These are phyloP conservation scores for Trypoxylon attenuatum DNA, from an alignment of 2,888 invertebrate genomes.

Conservation along the genomic window DNA sequence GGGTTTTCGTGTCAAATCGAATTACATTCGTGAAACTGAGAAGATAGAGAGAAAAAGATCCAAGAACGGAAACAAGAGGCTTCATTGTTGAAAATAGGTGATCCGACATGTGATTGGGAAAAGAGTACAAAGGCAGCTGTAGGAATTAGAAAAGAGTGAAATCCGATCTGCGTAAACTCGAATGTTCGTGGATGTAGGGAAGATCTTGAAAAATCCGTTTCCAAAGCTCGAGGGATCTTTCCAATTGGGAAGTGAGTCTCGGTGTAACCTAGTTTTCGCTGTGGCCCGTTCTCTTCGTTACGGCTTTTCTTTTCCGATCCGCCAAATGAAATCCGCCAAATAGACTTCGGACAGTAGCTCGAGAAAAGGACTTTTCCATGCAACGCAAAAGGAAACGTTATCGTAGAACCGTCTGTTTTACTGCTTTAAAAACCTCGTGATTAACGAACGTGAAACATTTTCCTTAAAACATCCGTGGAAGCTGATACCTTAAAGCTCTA, in stretches of 20 bases:
- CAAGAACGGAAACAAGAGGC: too few species aligned
- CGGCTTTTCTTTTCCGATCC: constrained; percentile 31
- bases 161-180: neutral
- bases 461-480: too few species aligned
- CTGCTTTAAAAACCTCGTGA: constrained; percentile 1
- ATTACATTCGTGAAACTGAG: too few species aligned
- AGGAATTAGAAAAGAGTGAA: neutral
- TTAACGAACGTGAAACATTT: neutral
- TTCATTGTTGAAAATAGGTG: too few species aligned
- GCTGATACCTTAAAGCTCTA: too few species aligned
- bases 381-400: constrained; percentile 8
- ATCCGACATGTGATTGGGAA: too few species aligned
- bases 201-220: constrained; percentile 24
- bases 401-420: neutral
- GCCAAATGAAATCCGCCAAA: constrained; percentile 39
- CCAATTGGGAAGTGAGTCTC: constrained; percentile 26
- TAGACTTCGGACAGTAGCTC: constrained; percentile 11
- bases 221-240: constrained; percentile 25
- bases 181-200: neutral
- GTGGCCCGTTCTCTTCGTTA: constrained; percentile 28
- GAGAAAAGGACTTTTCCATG: constrained; percentile 28
- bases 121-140: too few species aligned
- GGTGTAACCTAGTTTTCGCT: constrained; percentile 23
- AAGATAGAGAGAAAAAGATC: too few species aligned
- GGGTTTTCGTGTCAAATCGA: too few species aligned